Percentiles rank a stretch among this genome's conserved stretches.
These are phyloP conservation scores for Tenthredo distinguenda DNA, from an alignment of 2,888 invertebrate species.

Conservation along the genomic window DNA sequence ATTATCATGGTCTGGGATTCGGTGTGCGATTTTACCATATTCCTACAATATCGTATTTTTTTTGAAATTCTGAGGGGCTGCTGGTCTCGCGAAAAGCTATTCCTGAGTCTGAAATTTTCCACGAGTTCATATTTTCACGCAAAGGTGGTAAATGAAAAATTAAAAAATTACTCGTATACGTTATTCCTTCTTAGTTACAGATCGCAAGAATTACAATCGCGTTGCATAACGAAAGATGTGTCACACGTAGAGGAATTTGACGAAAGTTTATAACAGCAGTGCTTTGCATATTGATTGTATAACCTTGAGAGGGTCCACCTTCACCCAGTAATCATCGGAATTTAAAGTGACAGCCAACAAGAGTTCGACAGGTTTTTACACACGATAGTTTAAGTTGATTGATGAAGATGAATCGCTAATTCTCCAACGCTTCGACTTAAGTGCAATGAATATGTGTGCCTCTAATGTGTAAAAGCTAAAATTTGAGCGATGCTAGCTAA, in stretches of 20 bases:
- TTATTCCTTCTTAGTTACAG: background rate
- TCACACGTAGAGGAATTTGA: slow-evolving; percentile 28
- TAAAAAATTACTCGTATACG: background rate
- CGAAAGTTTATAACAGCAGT: slow-evolving; percentile 44
- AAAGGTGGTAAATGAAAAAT: background rate
- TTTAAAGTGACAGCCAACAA: slow-evolving; percentile 12
- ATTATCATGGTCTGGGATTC: background rate
- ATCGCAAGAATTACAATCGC: background rate
- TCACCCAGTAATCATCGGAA: slow-evolving; percentile 39
- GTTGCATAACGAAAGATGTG: slow-evolving; percentile 3
- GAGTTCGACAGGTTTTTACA: background rate
- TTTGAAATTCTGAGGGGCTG: background rate
- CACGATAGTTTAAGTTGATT: background rate
- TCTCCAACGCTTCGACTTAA: background rate
- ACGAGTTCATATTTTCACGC: background rate
- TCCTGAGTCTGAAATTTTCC: background rate
- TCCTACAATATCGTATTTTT: too few species aligned
- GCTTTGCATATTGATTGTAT: slow-evolving; percentile 31
- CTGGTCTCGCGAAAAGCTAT: background rate
- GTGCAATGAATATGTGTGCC: background rate
- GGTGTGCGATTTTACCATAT: background rate
- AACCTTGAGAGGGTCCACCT: slow-evolving; percentile 39
- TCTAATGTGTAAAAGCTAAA: background rate
- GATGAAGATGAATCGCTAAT: background rate
- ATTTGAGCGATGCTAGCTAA: background rate